These are phyloP conservation scores for Mola mola DNA, from an alignment of 2,113 vertebrate genomes.

Conservation along the genomic window DNA sequence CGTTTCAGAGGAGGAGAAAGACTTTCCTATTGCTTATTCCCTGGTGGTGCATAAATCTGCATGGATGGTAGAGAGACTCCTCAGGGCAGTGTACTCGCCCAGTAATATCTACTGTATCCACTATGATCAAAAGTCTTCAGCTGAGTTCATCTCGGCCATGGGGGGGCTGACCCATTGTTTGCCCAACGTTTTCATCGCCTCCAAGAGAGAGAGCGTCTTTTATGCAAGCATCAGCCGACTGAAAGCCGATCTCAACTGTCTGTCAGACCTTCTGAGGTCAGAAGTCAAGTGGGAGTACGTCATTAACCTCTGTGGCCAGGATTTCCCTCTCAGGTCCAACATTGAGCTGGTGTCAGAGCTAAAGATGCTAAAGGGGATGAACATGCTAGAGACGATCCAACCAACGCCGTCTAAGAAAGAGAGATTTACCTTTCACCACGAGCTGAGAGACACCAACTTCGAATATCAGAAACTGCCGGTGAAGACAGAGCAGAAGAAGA, in stretches of 20 bases:
- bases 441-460: constrained; percentile 14
- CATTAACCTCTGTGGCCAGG: constrained; percentile 73
- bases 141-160: constrained; percentile 54
- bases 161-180: constrained; percentile 53
- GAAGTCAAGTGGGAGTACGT: constrained; percentile 64
- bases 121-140: constrained; percentile 64
- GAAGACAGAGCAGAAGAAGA: constrained; percentile 37
- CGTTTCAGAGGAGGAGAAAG: constrained; percentile 41
- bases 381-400: constrained; percentile 61
- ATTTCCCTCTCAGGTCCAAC: constrained; percentile 68
- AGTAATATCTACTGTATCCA: constrained; percentile 66
- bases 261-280: constrained; percentile 58
- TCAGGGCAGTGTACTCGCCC: constrained; percentile 52
- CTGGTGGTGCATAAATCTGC: constrained; percentile 71
- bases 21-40: constrained; percentile 67
- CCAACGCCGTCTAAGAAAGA: constrained; percentile 13
- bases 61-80: constrained; percentile 63
- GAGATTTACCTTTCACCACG: constrained; percentile 47
- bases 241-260: constrained; percentile 65
- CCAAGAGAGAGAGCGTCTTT: constrained; percentile 44
- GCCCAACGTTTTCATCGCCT: constrained; percentile 66
- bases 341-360: constrained; percentile 61
- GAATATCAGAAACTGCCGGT: constrained; percentile 47
- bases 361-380: constrained; percentile 34
- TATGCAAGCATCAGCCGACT: constrained; percentile 56